Evolutionary conservation across 1,140 invertebrate species (phyloP).

Genomic region (Drosophila sturtevanti): DNA sequence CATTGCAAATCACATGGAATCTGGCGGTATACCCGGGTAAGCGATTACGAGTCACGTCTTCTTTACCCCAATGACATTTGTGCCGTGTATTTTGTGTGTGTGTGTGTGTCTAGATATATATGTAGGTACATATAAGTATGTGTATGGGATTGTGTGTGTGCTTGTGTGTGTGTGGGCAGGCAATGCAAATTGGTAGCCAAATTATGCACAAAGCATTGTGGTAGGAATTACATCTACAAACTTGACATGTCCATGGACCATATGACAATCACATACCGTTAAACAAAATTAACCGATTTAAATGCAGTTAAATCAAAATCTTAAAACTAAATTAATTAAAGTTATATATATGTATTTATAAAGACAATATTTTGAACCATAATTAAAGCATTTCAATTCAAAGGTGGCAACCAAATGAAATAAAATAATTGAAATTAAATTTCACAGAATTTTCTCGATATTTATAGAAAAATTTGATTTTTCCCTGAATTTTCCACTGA

Average conservation of each 20-base stretch:
- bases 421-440: no score
- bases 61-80: background rate
- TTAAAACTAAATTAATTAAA: background rate
- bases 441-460: no score
- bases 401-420: no score
- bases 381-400: no score
- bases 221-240: background rate
- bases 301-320: background rate
- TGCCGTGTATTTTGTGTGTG: background rate
- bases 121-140: no score
- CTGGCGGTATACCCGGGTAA: conserved; percentile 95
- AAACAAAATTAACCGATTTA: background rate
- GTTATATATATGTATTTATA: no score
- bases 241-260: background rate
- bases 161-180: background rate
- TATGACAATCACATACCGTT: background rate
- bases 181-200: conserved; percentile 28
- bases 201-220: conserved; percentile 42
- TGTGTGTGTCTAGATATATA: background rate
- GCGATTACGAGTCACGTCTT: conserved; percentile 58
- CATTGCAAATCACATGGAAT: conserved; percentile 98
- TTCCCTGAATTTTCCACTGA: no score
- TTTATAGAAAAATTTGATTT: no score
- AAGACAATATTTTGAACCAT: no score
- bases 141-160: no score